Evolutionary conservation across 2,113 vertebrate genomes (phyloP).

Genomic region (Corythornis vintsioides): DNA sequence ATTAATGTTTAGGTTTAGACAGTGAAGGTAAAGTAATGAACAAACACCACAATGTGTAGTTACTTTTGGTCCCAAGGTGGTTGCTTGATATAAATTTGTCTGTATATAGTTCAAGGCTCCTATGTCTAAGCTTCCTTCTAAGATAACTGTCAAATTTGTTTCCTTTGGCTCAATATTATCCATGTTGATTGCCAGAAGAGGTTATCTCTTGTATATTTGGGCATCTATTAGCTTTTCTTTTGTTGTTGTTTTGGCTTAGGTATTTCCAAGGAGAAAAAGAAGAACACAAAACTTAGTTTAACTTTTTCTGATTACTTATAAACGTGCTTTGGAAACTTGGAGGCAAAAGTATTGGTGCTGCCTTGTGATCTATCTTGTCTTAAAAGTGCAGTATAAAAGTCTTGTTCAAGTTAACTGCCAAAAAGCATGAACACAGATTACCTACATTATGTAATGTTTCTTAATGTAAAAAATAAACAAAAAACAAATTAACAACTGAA

Average conservation of each 20-base stretch:
- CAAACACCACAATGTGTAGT: neutral
- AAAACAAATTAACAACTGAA: neutral
- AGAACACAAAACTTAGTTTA: neutral
- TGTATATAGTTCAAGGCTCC: neutral
- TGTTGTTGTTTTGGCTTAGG: no score
- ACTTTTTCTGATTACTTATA: neutral
- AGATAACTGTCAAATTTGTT: neutral
- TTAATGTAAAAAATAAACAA: neutral
- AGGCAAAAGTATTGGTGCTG: neutral
- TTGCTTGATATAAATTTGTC: neutral
- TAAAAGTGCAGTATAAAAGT: neutral
- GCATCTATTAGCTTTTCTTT: neutral
- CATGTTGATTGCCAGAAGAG: neutral
- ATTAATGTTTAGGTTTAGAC: neutral
- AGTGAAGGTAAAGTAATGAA: neutral
- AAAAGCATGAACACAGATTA: neutral
- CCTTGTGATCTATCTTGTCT: neutral
- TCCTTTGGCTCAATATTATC: neutral
- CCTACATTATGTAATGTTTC: neutral
- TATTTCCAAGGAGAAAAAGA: no score
- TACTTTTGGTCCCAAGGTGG: neutral
- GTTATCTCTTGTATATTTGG: neutral
- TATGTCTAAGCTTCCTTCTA: neutral
- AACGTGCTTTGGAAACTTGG: neutral
- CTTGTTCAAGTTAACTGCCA: neutral